Conservation (phyloP, 2,797 vertebrate genomes). For the Coreius guichenoti region DNA sequence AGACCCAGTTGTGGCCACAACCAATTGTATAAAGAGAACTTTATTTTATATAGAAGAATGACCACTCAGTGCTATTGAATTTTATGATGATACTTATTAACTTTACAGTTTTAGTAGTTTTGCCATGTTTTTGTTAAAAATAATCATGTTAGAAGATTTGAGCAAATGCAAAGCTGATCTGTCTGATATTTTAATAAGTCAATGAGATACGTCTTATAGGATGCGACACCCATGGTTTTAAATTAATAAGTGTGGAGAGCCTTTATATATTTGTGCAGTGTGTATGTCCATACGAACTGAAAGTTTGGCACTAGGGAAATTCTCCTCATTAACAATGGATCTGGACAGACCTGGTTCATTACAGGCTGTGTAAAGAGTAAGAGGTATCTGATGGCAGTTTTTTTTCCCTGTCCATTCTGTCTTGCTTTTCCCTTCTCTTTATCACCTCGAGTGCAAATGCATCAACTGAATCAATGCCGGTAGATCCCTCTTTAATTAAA, state of each 20-base stretch:
- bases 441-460: constrained; percentile 39
- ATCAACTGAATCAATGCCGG: constrained; percentile 27
- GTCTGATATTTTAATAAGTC: constrained; percentile 1
- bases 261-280: constrained; percentile 7
- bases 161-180: not conserved
- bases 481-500: constrained; percentile 48
- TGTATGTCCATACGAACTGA: constrained; percentile 19
- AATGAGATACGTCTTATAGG: not conserved
- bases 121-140: not conserved
- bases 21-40: not conserved
- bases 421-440: constrained; percentile 18
- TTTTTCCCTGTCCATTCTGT: constrained; percentile 4
- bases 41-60: not conserved
- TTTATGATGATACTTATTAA: not conserved
- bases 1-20: not conserved
- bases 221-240: not conserved
- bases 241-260: not conserved
- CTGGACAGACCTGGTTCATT: constrained; percentile 45
- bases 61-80: not conserved
- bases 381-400: constrained; percentile 43
- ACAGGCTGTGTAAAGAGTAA: constrained; percentile 40
- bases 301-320: constrained; percentile 40
- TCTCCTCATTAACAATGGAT: constrained; percentile 56
- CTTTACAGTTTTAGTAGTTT: not conserved
- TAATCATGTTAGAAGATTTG: not conserved